Percentiles rank a stretch among this genome's conserved stretches.
Conservation (phyloP, 1,140 invertebrate species). For the Anastrepha obliqua region DNA sequence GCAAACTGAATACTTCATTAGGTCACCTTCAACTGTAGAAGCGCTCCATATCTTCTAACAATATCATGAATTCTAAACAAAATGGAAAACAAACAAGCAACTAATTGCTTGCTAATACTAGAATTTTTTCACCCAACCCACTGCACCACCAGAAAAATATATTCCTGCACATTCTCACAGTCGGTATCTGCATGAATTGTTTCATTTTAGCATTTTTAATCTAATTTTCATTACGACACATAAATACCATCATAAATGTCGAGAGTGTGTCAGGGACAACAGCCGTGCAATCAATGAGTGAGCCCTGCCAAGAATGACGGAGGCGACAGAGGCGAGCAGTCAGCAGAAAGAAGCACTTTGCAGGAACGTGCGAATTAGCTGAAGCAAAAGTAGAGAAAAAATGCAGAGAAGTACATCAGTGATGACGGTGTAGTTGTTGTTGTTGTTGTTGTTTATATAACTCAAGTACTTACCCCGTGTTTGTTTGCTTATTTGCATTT, state of each 20-base stretch:
- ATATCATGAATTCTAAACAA: background rate
- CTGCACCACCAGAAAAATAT: background rate
- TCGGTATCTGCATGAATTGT: slow-evolving; percentile 14
- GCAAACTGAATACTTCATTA: slow-evolving; percentile 1
- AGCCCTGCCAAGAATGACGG: background rate
- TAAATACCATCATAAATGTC: slow-evolving; percentile 55
- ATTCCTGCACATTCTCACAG: background rate
- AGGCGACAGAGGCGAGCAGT: background rate
- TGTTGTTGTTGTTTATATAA: background rate
- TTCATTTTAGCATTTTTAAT: slow-evolving; percentile 53
- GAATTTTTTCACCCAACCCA: background rate
- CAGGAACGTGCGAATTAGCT: slow-evolving; percentile 11
- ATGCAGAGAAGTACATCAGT: background rate
- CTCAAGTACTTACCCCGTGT: background rate
- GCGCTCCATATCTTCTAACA: background rate
- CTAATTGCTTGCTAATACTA: slow-evolving; percentile 33
- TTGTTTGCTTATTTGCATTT: background rate
- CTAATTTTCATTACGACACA: slow-evolving; percentile 57
- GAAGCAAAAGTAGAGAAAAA: slow-evolving; percentile 26
- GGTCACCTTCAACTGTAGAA: background rate
- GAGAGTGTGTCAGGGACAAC: background rate
- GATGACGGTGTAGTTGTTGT: background rate
- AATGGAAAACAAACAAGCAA: slow-evolving; percentile 46
- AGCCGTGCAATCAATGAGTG: background rate
- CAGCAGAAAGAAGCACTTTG: background rate